Percentiles rank a stretch among this genome's conserved stretches.
Conservation (phyloP, 2,888 invertebrate species). For the Acanthosepion lycidas region DNA sequence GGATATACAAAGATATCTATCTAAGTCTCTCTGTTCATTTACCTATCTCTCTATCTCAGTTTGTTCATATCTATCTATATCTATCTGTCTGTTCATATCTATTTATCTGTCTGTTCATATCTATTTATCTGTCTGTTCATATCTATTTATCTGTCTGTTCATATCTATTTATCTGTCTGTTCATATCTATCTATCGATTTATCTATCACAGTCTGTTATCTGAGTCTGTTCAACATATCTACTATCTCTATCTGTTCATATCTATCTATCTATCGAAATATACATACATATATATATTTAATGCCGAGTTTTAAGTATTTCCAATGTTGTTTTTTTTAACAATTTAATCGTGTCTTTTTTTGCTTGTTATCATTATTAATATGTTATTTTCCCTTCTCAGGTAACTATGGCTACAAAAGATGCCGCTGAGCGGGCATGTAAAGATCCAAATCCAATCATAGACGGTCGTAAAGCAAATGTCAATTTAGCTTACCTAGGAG, state of each 20-base stretch:
- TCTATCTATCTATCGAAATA: constrained; percentile 17
- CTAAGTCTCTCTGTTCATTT: too few relatives aligned
- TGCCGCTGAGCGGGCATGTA: constrained; percentile 95
- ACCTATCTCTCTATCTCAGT: too few relatives aligned
- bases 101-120: not conserved
- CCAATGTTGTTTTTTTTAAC: not conserved
- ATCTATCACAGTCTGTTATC: not conserved
- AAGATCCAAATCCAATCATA: constrained; percentile 98
- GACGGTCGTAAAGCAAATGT: constrained; percentile 99
- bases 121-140: not conserved
- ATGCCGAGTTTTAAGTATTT: not conserved
- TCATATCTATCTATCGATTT: constrained; percentile 36
- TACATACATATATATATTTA: not conserved
- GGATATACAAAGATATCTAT: too few relatives aligned
- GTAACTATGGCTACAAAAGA: constrained; percentile 97
- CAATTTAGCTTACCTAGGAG: constrained; percentile 96
- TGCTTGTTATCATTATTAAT: not conserved
- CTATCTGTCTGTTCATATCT: constrained; percentile 39
- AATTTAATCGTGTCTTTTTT: not conserved
- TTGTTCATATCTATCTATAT: too few relatives aligned
- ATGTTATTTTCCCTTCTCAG: constrained; percentile 77
- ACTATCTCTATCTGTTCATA: constrained; percentile 36
- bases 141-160: constrained; percentile 38
- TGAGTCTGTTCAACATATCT: constrained; percentile 37
- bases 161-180: constrained; percentile 8